These are phyloP conservation scores for Lithophane socia DNA, from an alignment of 2,888 invertebrate genomes.

Conservation along the genomic window DNA sequence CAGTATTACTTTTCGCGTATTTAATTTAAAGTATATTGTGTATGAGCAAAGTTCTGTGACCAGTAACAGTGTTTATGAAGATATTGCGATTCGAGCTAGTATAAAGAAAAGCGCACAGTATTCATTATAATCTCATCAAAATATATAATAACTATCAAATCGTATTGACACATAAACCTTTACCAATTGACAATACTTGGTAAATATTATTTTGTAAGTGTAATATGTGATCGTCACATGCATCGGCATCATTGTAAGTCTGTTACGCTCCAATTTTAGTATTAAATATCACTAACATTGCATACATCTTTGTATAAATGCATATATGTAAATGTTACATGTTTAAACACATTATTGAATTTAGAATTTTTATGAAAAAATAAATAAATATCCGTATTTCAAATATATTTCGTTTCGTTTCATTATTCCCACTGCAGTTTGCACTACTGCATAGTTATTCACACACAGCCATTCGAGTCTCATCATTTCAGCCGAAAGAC, in stretches of 20 bases:
- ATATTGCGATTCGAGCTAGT: constrained; percentile 82
- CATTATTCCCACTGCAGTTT: constrained; percentile 69
- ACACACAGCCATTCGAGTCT: neutral
- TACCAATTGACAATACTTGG: constrained; percentile 90
- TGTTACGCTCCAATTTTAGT: constrained; percentile 89
- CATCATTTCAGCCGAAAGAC: neutral
- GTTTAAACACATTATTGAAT: constrained; percentile 91
- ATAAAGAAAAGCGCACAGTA: constrained; percentile 86
- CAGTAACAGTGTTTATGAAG: constrained; percentile 76
- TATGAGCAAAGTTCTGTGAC: constrained; percentile 66
- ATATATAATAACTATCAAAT: constrained; percentile 69
- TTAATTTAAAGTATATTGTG: constrained; percentile 62
- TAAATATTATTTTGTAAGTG: constrained; percentile 89
- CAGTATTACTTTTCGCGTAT: constrained; percentile 78
- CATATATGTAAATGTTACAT: constrained; percentile 91
- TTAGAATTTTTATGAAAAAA: constrained; percentile 91
- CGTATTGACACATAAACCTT: constrained; percentile 80
- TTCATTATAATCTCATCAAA: constrained; percentile 82
- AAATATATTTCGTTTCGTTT: constrained; percentile 88
- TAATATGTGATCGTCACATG: constrained; percentile 84
- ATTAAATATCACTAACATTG: constrained; percentile 89
- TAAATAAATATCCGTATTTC: constrained; percentile 91
- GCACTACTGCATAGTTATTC: constrained; percentile 10
- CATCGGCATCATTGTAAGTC: constrained; percentile 82
- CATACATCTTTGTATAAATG: constrained; percentile 91